Percentiles rank a stretch among this genome's conserved stretches.
Conservation (phyloP, 2,797 vertebrate species). For the Sebastes iracundus region DNA sequence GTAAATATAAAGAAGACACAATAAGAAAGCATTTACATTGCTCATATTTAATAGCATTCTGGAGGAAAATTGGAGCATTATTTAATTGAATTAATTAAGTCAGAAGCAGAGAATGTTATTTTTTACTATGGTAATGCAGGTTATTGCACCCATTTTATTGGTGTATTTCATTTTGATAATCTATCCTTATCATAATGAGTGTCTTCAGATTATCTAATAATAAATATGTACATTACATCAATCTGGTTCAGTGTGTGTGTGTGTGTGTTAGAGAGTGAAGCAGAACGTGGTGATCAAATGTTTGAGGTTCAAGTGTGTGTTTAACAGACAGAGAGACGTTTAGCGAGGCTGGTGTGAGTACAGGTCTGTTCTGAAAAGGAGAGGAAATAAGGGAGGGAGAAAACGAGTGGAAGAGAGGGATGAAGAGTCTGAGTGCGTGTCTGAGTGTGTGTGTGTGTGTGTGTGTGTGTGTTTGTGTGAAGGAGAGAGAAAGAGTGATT, state of each 20-base stretch:
- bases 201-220: neutral
- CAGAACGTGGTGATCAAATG: neutral
- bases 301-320: neutral
- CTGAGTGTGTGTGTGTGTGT: neutral
- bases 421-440: neutral
- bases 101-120: neutral
- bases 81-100: neutral
- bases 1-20: neutral
- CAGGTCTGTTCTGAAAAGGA: neutral
- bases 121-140: neutral
- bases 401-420: neutral
- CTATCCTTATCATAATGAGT: neutral
- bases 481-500: neutral
- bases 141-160: neutral
- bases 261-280: neutral
- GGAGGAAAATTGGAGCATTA: neutral
- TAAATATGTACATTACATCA: neutral
- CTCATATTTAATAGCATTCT: neutral
- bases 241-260: neutral
- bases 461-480: neutral
- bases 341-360: neutral
- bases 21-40: neutral
- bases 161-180: too few relatives aligned
- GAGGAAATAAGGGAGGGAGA: neutral
- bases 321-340: neutral